Evolutionary conservation across 2,797 vertebrate species (phyloP).

Genomic region (Onychomys leucogaster): DNA sequence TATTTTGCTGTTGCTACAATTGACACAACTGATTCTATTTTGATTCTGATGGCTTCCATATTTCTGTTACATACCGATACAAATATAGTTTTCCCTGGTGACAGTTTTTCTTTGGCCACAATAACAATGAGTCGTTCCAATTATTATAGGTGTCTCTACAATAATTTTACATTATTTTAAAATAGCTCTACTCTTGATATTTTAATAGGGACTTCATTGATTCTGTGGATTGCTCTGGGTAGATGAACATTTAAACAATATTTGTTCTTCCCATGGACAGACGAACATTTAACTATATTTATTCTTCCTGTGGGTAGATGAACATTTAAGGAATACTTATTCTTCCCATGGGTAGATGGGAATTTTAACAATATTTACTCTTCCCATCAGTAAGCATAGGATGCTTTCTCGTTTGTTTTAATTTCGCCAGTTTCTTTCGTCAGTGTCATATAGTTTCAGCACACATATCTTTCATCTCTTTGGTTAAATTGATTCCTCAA

Average conservation of each 20-base stretch:
- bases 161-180: background rate
- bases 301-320: background rate
- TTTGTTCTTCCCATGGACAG: background rate
- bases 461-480: background rate
- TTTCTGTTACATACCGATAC: background rate
- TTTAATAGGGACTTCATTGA: background rate
- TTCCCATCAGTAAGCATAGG: background rate
- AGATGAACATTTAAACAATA: background rate
- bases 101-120: background rate
- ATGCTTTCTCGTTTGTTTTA: background rate
- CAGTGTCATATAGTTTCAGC: background rate
- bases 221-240: background rate
- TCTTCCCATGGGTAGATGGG: background rate
- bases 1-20: no score
- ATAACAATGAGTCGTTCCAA: background rate
- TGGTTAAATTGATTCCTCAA: background rate
- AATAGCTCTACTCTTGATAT: background rate
- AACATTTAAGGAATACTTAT: background rate
- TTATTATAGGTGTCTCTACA: background rate
- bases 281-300: background rate
- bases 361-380: background rate
- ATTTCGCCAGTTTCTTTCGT: background rate
- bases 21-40: background rate
- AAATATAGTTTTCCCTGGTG: background rate
- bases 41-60: background rate